Percentiles rank a stretch among this genome's conserved stretches.
These are phyloP conservation scores for Netelia fuscicornis DNA, from an alignment of 2,888 invertebrate species.

Conservation along the genomic window DNA sequence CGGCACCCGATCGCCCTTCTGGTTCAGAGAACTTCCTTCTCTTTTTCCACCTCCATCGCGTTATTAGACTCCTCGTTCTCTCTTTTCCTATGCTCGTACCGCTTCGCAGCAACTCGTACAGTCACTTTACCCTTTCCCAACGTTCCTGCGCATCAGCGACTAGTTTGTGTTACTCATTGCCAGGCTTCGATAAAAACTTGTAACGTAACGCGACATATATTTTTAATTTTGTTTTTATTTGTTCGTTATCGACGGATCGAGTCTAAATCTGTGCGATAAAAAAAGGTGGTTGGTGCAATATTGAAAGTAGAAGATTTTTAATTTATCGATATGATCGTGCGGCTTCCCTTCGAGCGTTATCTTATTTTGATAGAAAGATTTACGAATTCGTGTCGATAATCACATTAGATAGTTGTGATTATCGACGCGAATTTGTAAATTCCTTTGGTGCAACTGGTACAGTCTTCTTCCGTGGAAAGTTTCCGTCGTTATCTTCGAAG, in stretches of 20 bases:
- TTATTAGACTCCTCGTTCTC: slow-evolving; percentile 47
- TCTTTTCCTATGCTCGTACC: slow-evolving; percentile 44
- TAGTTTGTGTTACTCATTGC: neutral
- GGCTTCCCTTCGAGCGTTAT: neutral
- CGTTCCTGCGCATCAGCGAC: neutral
- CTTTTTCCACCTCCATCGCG: slow-evolving; percentile 65
- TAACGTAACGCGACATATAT: neutral
- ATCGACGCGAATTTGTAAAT: neutral
- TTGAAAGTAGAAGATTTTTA: neutral
- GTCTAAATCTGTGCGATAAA: too few species aligned
- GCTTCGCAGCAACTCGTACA: slow-evolving; percentile 11
- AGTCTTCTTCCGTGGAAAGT: neutral
- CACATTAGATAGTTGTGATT: too few species aligned
- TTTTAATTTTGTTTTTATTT: neutral
- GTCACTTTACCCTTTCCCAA: slow-evolving; percentile 50
- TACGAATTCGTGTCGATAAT: too few species aligned
- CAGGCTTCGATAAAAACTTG: neutral
- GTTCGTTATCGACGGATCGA: neutral
- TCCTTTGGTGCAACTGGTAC: neutral
- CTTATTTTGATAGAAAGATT: too few species aligned
- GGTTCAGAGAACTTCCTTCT: slow-evolving; percentile 75
- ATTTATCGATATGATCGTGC: neutral
- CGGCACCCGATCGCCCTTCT: slow-evolving; percentile 75
- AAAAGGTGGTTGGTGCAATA: too few species aligned
- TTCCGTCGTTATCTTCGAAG: slow-evolving; percentile 17